Evolutionary conservation across 2,797 vertebrate genomes (phyloP).

Genomic region (Macropodus opercularis): DNA sequence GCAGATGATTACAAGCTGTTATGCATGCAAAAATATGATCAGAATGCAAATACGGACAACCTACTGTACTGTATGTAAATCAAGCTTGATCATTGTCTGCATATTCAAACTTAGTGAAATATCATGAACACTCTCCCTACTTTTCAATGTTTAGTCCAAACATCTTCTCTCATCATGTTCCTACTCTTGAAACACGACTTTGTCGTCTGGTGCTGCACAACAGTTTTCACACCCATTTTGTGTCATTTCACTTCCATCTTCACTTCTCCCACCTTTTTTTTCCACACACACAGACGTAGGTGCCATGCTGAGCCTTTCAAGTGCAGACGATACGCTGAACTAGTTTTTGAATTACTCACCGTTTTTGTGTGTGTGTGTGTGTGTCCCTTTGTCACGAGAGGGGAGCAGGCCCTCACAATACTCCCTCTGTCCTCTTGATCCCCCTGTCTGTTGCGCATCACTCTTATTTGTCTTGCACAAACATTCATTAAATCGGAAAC

Average conservation of each 20-base stretch:
- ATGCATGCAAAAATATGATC: slow-evolving; percentile 1
- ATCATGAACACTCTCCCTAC: not conserved
- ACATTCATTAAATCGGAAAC: slow-evolving; percentile 16
- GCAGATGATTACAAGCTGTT: slow-evolving; percentile 11
- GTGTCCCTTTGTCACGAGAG: slow-evolving; percentile 56
- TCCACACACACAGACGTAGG: not conserved
- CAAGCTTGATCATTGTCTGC: not conserved
- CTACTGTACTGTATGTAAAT: not conserved
- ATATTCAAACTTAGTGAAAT: not conserved
- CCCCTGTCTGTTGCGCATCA: slow-evolving; percentile 51
- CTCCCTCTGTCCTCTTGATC: slow-evolving; percentile 61
- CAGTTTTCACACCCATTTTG: not conserved
- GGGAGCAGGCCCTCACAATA: slow-evolving; percentile 65
- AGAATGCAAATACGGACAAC: slow-evolving; percentile 4
- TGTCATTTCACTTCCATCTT: not conserved
- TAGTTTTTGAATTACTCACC: slow-evolving; percentile 42
- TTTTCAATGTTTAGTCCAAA: slow-evolving; percentile 3
- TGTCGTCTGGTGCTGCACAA: not conserved
- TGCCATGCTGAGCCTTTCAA: slow-evolving; percentile 34
- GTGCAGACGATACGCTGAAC: slow-evolving; percentile 31
- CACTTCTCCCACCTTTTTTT: not conserved
- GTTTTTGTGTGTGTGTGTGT: slow-evolving; percentile 15
- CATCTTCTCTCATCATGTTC: slow-evolving; percentile 36
- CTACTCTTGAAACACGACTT: slow-evolving; percentile 23
- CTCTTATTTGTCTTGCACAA: slow-evolving; percentile 30